Conservation (phyloP, 2,888 invertebrate genomes). For the Bembecia ichneumoniformis region DNA sequence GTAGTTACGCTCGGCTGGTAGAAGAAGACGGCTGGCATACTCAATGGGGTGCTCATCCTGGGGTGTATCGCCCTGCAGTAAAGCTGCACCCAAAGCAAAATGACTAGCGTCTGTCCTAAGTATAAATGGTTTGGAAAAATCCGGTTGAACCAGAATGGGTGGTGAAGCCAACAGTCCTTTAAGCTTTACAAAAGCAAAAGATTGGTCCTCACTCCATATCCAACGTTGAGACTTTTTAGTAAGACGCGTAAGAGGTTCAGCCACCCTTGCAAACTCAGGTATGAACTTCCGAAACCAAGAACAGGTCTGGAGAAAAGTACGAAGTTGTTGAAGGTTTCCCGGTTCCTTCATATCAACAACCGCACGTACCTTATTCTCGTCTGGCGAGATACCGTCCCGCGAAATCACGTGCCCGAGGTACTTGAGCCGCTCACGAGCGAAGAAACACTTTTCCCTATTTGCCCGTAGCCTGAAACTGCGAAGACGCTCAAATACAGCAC, state of each 20-base stretch:
- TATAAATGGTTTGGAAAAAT: constrained; percentile 16
- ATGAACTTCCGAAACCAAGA: constrained; percentile 24
- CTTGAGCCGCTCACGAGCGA: constrained; percentile 17
- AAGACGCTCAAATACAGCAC: constrained; percentile 16
- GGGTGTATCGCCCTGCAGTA: constrained; percentile 17
- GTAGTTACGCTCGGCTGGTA: constrained; percentile 31
- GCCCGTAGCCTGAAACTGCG: constrained; percentile 14
- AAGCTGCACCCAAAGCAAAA: constrained; percentile 22
- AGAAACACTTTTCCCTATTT: constrained; percentile 21
- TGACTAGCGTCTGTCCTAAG: constrained; percentile 24
- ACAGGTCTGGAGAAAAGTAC: too few species aligned
- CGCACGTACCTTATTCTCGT: too few species aligned
- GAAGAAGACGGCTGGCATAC: constrained; percentile 18
- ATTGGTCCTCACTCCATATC: constrained; percentile 8
- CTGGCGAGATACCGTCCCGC: constrained; percentile 16
- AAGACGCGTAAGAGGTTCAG: constrained; percentile 12
- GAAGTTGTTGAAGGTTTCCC: too few species aligned
- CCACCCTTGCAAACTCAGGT: constrained; percentile 11
- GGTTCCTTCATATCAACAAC: too few species aligned
- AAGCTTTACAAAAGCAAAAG: constrained; percentile 11
- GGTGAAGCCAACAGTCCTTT: constrained; percentile 11
- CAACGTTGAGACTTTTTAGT: constrained; percentile 14
- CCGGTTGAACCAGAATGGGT: constrained; percentile 14
- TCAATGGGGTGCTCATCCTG: constrained; percentile 15
- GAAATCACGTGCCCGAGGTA: constrained; percentile 25